Base-by-base conservation (phyloP, 2,888 invertebrate genomes). In the Agrypnus murinus region DNA sequence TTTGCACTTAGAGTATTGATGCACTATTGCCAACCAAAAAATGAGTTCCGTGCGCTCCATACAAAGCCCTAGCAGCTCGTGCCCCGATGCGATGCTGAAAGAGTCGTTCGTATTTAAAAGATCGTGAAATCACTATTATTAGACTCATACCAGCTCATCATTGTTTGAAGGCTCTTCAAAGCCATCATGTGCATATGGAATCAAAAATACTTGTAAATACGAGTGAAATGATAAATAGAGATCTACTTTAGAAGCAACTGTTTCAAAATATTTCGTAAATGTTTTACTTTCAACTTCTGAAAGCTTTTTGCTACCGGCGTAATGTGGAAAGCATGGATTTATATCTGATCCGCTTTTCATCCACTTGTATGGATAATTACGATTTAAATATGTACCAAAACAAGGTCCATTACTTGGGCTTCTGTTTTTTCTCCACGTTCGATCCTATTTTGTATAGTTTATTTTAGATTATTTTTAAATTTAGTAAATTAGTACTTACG, bases 311-410 rank as follows among this genome's bases (percentile, higher is more conserved):
- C 85, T 83, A 3, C 94, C 94, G 7, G 90, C 90, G 80, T 87
- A 93, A 0, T 82, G 88, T 5, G 92, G 89, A 0, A 87, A 78
- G 71, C 92, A 90, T 0, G 90, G 86, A 40, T 86, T 75, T 0
- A 72, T 79, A 73, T 89, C 90, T 0, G 89, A 84, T 8, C 92
- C 91, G 32, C 87, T 85, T 25, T 87, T 87, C 71, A 89, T 87
- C 92, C 92, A 93, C 74, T 89, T 88, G 79, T 87, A 90, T 69
- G 87, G 90, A 90, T 92, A 94, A 82, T 94, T 94, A 71, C 94
- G 88, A 81, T 95, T 95, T 0, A 92, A 89, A 83, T 95, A 94
- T 0, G 90, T 89, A 2, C 94, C 94, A 66, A 82, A 82, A 73
- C 91, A 89, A 0, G 63, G 40, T 6, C 8, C 84, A 86, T 31